Percentiles rank a stretch among this genome's conserved stretches.
Evolutionary conservation across 2,888 invertebrate species (phyloP).

Genomic region (Cephus sareptanus): DNA sequence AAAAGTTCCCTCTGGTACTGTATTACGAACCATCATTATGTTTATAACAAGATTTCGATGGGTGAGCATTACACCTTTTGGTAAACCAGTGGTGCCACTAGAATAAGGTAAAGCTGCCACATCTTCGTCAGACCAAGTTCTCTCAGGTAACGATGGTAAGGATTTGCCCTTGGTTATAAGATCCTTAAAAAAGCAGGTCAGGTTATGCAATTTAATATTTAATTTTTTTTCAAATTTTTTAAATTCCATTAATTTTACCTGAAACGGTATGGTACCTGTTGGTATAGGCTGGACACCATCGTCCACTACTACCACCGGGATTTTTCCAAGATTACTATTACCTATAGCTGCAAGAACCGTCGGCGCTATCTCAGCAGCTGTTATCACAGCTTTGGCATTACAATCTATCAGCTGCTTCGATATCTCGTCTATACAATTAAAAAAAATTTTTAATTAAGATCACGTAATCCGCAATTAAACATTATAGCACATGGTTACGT

Average conservation of each 20-base stretch:
- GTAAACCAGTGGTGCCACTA: slow-evolving; percentile 72
- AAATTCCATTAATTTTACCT: slow-evolving; percentile 51
- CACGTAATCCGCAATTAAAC: not conserved
- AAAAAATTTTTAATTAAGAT: not conserved
- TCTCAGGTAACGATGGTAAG: slow-evolving; percentile 37
- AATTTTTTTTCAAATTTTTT: too few relatives aligned
- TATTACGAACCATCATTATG: slow-evolving; percentile 47
- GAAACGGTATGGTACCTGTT: slow-evolving; percentile 71
- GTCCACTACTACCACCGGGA: slow-evolving; percentile 59
- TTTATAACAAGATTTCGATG: slow-evolving; percentile 70
- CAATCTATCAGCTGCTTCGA: slow-evolving; percentile 73
- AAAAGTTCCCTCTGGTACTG: not conserved
- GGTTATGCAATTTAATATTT: too few relatives aligned
- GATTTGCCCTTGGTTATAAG: slow-evolving; percentile 53
- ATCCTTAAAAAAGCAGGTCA: slow-evolving; percentile 40
- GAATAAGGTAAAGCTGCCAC: slow-evolving; percentile 70
- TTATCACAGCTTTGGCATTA: slow-evolving; percentile 74
- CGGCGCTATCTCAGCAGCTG: slow-evolving; percentile 69
- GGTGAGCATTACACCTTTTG: slow-evolving; percentile 70
- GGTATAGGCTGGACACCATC: slow-evolving; percentile 64
- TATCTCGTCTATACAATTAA: slow-evolving; percentile 75
- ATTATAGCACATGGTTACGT: not conserved
- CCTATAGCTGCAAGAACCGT: slow-evolving; percentile 65
- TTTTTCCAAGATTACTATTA: slow-evolving; percentile 22
- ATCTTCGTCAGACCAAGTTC: slow-evolving; percentile 37